Percentiles rank a stretch among this genome's conserved stretches.
phyloP scores from a whole-genome alignment of 2,113 vertebrate genomes.

The Mesoclemmys tuberculata region DNA sequence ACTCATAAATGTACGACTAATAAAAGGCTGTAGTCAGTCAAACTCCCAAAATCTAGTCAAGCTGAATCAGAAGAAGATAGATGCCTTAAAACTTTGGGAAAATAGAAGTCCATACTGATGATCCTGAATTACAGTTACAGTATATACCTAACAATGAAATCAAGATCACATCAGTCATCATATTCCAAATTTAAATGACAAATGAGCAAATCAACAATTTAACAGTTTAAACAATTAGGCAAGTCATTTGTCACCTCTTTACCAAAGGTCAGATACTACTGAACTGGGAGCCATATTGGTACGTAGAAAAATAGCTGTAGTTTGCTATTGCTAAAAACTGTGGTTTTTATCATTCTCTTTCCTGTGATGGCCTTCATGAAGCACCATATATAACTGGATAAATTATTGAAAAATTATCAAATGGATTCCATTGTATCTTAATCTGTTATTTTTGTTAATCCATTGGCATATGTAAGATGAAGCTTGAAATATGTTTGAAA shows the following conservation, averaged over 20 bases:
- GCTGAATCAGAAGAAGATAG: not conserved
- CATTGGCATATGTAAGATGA: not conserved
- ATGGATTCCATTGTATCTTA: not conserved
- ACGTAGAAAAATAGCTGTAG: not conserved
- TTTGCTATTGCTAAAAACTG: not conserved
- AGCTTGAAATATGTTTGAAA: not conserved
- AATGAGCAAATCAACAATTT: not conserved
- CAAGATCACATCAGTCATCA: not conserved
- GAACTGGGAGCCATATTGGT: not conserved
- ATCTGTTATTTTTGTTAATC: not conserved
- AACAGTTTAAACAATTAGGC: not conserved
- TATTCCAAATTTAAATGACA: not conserved
- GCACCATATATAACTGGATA: not conserved
- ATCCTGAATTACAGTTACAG: not conserved
- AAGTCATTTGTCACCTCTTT: not conserved
- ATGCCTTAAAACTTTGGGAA: not conserved
- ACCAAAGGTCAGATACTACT: not conserved
- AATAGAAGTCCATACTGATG: not conserved
- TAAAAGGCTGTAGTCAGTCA: not conserved
- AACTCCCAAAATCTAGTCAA: rapidly evolving
- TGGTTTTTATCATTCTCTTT: not conserved
- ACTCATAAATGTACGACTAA: not conserved
- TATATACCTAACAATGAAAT: not conserved
- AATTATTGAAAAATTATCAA: not conserved
- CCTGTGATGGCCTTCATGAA: not conserved